Evolutionary conservation across 2,113 vertebrate genomes (phyloP).

Genomic region (Baryphthengus martii): DNA sequence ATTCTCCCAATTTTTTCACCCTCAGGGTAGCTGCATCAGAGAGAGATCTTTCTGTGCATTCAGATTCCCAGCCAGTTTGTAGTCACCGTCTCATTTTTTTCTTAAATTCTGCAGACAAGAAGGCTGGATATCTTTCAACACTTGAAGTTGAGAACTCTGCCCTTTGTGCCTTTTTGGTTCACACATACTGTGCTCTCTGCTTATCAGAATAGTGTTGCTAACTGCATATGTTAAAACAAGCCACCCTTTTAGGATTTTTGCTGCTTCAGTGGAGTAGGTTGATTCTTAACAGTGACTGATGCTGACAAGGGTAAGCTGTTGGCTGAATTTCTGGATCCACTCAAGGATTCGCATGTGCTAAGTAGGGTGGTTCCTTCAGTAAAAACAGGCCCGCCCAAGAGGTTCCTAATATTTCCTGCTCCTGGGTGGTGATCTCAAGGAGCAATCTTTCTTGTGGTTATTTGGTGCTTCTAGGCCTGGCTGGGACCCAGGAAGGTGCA

Average conservation of each 20-base stretch:
- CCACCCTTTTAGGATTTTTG: neutral
- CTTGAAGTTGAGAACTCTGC: neutral
- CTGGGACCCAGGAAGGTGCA: neutral
- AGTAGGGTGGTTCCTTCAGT: neutral
- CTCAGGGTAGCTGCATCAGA: neutral
- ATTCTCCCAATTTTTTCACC: conserved; percentile 3
- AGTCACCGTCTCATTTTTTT: neutral
- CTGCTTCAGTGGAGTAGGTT: neutral
- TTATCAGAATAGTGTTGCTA: neutral
- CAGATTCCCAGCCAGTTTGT: neutral
- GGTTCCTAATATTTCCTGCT: neutral
- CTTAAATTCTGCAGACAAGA: neutral
- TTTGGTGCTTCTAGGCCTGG: conserved; percentile 25
- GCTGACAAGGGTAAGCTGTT: neutral
- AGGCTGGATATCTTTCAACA: neutral
- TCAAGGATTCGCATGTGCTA: neutral
- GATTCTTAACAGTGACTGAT: neutral
- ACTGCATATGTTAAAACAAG: neutral
- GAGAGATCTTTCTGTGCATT: neutral
- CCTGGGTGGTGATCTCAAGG: conserved; percentile 35
- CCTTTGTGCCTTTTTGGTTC: neutral
- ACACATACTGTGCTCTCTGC: neutral
- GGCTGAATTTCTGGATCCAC: neutral
- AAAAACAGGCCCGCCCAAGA: conserved; percentile 4
- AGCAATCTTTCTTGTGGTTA: conserved; percentile 27